Evolutionary conservation across 2,113 vertebrate species (phyloP).

Genomic region (Colistium nudipinnis): DNA sequence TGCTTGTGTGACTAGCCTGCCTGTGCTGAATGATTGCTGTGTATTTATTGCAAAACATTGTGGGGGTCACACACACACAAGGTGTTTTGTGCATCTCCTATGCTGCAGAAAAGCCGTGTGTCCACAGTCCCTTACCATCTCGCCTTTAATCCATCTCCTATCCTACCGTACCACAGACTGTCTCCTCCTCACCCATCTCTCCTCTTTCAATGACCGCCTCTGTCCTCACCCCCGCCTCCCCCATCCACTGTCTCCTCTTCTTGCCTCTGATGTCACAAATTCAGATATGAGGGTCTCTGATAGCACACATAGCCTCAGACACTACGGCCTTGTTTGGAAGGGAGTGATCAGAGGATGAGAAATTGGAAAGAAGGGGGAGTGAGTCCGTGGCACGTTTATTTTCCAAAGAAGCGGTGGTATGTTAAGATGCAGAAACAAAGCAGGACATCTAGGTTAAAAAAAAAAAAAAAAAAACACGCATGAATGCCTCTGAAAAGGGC

Average conservation of each 20-base stretch:
- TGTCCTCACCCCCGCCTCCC: constrained; percentile 8
- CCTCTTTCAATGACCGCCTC: constrained; percentile 49
- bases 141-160: constrained; percentile 62
- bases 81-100: constrained; percentile 20
- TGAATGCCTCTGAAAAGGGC: constrained; percentile 77
- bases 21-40: constrained; percentile 40
- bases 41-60: constrained; percentile 36
- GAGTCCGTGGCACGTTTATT: constrained; percentile 27
- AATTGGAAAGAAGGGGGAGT: constrained; percentile 24
- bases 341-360: constrained; percentile 48
- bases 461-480: constrained; percentile 53
- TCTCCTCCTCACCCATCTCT: constrained; percentile 49
- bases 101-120: constrained; percentile 41
- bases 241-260: constrained; percentile 25
- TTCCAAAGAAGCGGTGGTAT: constrained; percentile 51
- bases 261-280: constrained; percentile 65
- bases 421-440: constrained; percentile 70
- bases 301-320: constrained; percentile 46
- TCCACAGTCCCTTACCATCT: constrained; percentile 39
- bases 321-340: constrained; percentile 52
- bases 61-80: constrained; percentile 39
- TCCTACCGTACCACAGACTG: constrained; percentile 48
- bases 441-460: constrained; percentile 73
- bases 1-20: constrained; percentile 7
- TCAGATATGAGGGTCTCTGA: constrained; percentile 58